Evolutionary conservation across 1,140 invertebrate species (phyloP), one percentile per base, ranked within the genome.

Genomic region (Centruroides vittatus): DNA sequence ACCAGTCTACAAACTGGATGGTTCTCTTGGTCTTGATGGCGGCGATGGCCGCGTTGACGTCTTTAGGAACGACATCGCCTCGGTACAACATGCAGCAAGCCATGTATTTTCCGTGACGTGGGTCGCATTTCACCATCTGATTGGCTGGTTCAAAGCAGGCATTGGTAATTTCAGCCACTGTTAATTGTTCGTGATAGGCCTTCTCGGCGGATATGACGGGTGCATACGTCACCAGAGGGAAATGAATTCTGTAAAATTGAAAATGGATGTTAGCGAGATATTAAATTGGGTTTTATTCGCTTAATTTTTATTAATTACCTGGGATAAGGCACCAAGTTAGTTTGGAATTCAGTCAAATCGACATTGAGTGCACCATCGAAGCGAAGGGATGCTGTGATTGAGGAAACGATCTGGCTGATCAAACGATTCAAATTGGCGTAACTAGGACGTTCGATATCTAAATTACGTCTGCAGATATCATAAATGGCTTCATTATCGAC

Each of bases 11-110:
- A 66, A 81, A 82, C 65, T 79, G 76, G 58, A 81, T 78, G 6
- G 75, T 70, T 48, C 84, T 79, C 76, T 88, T 87, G 66, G 84
- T 86, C 77, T 90, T 89, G 75, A 89, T 86, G 67, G 84, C 83
- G 4, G 85, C 86, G 73, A 93, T 91, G 47, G 86, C 84, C 9
- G 85, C 84, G 72, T 89, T 88, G 7, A 89, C 85, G 69, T 88
- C 86, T 74, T 86, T 86, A 61, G 84, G 84, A 3, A 85, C 83
- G 53, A 86, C 83, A 71, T 86, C 84, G 64, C 84, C 84, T 63
- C 84, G 76, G 51, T 62, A 62, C 23, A 62, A 41, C 23, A 62
- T 13, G 35, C 61, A 62, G 46, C 56, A 58, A 13, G 61, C 61
- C 23, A 23, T 23, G 23, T 23, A 23, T 23, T 23, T 23, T 23